Base-by-base conservation (phyloP, 2,888 invertebrate genomes). In the Drosophila paranaensis region DNA sequence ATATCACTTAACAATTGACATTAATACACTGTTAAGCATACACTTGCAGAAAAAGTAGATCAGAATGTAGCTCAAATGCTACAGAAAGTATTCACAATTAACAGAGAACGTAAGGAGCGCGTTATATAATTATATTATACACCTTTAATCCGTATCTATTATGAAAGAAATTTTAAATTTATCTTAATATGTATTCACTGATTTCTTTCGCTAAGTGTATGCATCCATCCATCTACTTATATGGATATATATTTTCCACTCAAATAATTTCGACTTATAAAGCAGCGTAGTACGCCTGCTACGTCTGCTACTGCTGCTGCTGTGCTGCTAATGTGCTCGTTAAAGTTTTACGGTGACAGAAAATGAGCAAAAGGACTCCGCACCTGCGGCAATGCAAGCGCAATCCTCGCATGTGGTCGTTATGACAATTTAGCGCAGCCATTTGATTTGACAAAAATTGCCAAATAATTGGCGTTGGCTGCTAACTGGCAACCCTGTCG, bases 401-500 rank as follows among this genome's bases (percentile, higher is more conserved):
- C 76, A 90, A 87, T 86, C 65, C 73, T 77, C 73, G 65, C 88
- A 90, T 90, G 83, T 87, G 90, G 89, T 90, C 90, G 91, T 89
- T 90, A 90, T 90, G 89, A 90, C 90, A 88, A 90, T 84, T 64
- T 67, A 61, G 68, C 63, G 77, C 71, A 73, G 68, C 71, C 76
- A 79, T 82, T 76, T 79, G 84, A 82, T 80, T 78, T 79, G 84
- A 73, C 81, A 76, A 90, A 90, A 91, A 91, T 90, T 84, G 89
- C 68, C 86, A 88, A 89, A 90, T 92, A 91, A 90, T 89, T 90
- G 86, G 75, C 74, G 66, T 68, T 62, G 51, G 62, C 73, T 65
- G 67, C 67, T 46, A n/a, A 42, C 66, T 67, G 60, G 73, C 78
- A 77, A 74, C 76, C 69, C 77, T 66, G 54, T 33, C 63, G 62